These are phyloP conservation scores for Sandelia bainsii DNA, from an alignment of 2,797 vertebrate species.

Conservation along the genomic window DNA sequence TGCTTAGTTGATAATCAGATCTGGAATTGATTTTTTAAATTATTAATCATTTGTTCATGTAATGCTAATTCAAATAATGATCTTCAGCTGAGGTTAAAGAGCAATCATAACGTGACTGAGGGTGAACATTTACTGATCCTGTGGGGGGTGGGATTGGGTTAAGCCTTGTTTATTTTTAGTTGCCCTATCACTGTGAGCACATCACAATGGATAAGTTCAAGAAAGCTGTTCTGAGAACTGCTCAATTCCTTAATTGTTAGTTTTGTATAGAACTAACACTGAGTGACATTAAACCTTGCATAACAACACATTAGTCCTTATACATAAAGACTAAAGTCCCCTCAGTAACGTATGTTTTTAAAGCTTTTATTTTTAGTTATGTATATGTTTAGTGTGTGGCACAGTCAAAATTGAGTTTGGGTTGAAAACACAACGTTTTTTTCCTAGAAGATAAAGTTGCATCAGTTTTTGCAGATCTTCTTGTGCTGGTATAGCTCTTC, in stretches of 20 bases:
- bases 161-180: slow-evolving; percentile 16
- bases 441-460: background rate
- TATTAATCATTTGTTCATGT: background rate
- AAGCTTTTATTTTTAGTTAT: background rate
- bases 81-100: background rate
- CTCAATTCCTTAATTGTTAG: background rate
- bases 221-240: slow-evolving; percentile 9
- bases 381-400: background rate
- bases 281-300: background rate
- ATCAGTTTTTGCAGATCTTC: background rate
- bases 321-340: background rate
- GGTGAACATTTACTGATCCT: slow-evolving; percentile 1
- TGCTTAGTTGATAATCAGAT: background rate
- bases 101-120: slow-evolving; percentile 11
- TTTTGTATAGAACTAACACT: background rate
- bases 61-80: background rate
- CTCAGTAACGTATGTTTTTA: background rate
- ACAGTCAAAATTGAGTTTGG: background rate
- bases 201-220: slow-evolving; percentile 9
- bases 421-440: background rate
- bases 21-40: background rate
- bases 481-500: background rate
- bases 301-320: background rate
- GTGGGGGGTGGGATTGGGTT: background rate
- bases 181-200: slow-evolving; percentile 40